Base-by-base conservation (phyloP, 2,797 vertebrate genomes). In the Microhierax caerulescens region DNA sequence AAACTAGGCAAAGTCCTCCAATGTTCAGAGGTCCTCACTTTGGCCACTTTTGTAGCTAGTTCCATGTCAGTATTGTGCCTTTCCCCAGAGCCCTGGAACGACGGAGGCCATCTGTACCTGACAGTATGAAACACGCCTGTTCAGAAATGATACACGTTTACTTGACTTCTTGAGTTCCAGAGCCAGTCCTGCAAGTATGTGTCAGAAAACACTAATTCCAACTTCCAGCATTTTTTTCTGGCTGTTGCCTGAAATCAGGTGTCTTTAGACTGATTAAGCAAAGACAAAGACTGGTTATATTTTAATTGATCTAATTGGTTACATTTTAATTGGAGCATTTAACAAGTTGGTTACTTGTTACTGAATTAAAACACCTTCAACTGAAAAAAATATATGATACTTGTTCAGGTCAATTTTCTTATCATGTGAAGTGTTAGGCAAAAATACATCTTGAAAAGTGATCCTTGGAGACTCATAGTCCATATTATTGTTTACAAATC, bases 241-340 rank as follows among this genome's bases (percentile, higher is more conserved):
- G 12, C 60, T 63, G 4, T 53, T 59, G 12, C 53, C 64, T 75
- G 39, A 68, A 90, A 70, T 78, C 76, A 70, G 32, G 21, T 43
- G 28, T 73, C 56, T 91, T 60, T 22, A 63, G 67, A 79, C 67
- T 63, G 91, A 87, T 60, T 61, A 82, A 87, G 77, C 80, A 76
- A 69, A 67, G 45, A n/a, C 27, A 91, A 67, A 75, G 27, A 73
- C 24, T 43, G 19, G 70, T 94, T 90, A 81, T 50, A 88, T 95
- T 96, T 95, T 80, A 80, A 47, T 73, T 74, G 47, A 20, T 61
- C 60, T 83, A 43, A 48, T 30, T 47, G 41, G 93, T 96, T 95
- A 95, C 22, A 84, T 90, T 90, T 95, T 95, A 93, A 81, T 87
- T n/a, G n/a, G 76, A 85, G 32, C 32, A 69, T 79, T 90, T 94